These are phyloP conservation scores for Phyllopteryx taeniolatus DNA, from an alignment of 2,113 vertebrate genomes.

Conservation along the genomic window DNA sequence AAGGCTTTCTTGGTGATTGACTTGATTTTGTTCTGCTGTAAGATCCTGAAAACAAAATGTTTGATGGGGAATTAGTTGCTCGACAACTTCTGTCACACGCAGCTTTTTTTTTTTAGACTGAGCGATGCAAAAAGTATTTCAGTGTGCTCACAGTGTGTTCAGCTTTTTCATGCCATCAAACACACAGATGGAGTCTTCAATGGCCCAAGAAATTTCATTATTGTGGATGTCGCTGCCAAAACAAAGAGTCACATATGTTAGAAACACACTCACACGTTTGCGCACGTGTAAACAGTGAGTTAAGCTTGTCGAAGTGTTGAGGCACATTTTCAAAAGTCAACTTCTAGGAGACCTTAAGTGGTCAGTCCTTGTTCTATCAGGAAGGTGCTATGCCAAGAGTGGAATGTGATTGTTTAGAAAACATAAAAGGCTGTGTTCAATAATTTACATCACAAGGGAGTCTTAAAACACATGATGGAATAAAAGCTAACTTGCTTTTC, in stretches of 20 bases:
- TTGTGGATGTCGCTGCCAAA: conserved; percentile 86
- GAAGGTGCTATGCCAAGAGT: background rate
- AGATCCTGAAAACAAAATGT: conserved; percentile 71
- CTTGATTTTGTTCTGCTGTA: conserved; percentile 92
- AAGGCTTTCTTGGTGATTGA: conserved; percentile 96
- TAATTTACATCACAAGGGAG: background rate
- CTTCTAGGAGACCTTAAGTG: background rate
- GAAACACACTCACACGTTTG: background rate
- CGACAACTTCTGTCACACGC: background rate
- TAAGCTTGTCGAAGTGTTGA: background rate
- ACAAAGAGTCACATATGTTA: conserved; percentile 18
- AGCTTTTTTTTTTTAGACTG: background rate
- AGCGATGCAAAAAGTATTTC: background rate
- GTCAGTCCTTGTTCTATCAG: background rate
- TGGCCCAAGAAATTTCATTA: conserved; percentile 97
- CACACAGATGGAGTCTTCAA: conserved; percentile 94
- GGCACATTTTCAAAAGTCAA: too few species aligned
- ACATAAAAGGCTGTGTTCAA: background rate
- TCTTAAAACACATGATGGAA: too few species aligned
- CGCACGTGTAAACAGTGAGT: background rate
- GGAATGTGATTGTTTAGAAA: background rate
- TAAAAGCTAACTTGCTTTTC: background rate
- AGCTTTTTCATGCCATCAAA: conserved; percentile 92
- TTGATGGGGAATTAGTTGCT: background rate
- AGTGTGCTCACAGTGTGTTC: conserved; percentile 80